phyloP scores from a whole-genome alignment of 2,888 invertebrate species.

The Pantelozetes paolii region DNA sequence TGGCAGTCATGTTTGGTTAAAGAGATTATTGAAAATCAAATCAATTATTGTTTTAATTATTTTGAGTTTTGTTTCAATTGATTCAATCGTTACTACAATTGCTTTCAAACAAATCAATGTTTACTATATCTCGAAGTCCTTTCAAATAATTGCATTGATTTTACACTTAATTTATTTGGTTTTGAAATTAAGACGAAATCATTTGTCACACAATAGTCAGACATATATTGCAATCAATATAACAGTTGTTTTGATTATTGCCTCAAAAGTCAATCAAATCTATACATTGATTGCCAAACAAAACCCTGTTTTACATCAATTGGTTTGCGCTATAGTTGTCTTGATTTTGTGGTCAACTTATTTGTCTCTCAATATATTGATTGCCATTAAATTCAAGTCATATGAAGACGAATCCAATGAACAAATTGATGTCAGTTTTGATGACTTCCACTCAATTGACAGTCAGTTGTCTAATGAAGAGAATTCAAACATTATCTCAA shows the following conservation, averaged over 20 bases:
- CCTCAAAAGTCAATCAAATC: background rate
- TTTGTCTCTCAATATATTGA: background rate
- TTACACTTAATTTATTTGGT: constrained; percentile 4
- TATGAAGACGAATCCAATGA: constrained; percentile 18
- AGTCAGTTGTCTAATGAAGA: constrained; percentile 60
- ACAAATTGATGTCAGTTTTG: background rate
- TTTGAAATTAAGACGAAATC: background rate
- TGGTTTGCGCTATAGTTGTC: background rate
- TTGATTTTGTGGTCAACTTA: constrained; percentile 15
- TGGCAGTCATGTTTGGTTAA: background rate
- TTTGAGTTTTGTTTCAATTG: background rate
- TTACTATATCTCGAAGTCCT: background rate
- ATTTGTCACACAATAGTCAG: background rate
- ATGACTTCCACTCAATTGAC: constrained; percentile 9
- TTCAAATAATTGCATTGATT: background rate
- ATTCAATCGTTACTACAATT: background rate
- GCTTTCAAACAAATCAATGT: background rate
- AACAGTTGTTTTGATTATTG: constrained; percentile 14
- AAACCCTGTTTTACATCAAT: background rate
- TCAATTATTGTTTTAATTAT: background rate
- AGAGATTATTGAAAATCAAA: background rate
- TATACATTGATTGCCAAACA: constrained; percentile 15
- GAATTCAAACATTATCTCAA: constrained; percentile 64
- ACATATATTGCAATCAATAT: background rate
- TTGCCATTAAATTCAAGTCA: background rate